Conservation (phyloP, 2,797 vertebrate genomes). For the Oceanodroma leucorhoa region DNA sequence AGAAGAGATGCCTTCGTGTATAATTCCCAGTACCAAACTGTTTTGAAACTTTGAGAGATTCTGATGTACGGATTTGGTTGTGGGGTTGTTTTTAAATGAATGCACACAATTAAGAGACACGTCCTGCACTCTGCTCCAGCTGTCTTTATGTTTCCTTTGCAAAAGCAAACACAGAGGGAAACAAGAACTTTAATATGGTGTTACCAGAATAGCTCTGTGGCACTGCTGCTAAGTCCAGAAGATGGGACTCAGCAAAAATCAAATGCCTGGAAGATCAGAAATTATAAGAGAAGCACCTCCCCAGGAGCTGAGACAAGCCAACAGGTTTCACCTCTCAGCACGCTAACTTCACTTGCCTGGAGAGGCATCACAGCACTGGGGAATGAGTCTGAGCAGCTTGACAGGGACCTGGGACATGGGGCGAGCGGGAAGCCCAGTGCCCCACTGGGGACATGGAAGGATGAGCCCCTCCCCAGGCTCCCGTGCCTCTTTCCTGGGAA, state of each 20-base stretch:
- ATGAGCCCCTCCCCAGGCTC: neutral
- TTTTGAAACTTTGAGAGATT: neutral
- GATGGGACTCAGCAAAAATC: neutral
- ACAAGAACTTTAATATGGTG: neutral
- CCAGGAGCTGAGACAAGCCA: neutral
- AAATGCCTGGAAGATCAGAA: neutral
- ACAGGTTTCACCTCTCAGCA: neutral
- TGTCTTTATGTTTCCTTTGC: neutral
- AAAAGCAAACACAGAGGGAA: neutral
- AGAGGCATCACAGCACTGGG: neutral
- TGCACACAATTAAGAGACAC: neutral
- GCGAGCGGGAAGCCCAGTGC: rapidly evolving
- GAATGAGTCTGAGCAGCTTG: neutral
- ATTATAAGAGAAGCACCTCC: neutral
- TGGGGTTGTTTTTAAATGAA: neutral
- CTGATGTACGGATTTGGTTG: neutral
- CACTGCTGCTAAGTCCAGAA: neutral
- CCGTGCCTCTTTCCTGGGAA: neutral
- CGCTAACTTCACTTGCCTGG: neutral
- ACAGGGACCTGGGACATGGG: rapidly evolving
- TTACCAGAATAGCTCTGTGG: neutral
- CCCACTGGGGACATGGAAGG: neutral
- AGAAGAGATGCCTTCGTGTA: rapidly evolving
- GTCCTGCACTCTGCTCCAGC: neutral
- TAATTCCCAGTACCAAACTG: neutral